A percentile compares a stretch with the other conserved stretches of the same genome.
Conservation (phyloP, 2,113 vertebrate species). For the Laticauda laticaudata region DNA sequence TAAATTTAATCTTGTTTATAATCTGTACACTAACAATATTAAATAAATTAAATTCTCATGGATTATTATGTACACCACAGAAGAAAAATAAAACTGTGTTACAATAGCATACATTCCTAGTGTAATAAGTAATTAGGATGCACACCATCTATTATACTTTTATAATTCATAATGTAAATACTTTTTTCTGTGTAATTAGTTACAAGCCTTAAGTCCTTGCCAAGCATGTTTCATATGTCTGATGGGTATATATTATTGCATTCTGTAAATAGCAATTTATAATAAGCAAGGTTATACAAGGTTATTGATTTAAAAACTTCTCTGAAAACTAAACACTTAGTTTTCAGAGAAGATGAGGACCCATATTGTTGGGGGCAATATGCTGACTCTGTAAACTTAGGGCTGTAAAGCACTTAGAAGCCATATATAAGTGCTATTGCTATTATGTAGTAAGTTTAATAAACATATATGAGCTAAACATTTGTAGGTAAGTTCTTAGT, state of each 20-base stretch:
- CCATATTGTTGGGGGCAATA: too few relatives aligned
- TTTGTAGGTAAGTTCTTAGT: not conserved
- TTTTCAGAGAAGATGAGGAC: not conserved
- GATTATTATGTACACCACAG: not conserved
- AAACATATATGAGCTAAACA: not conserved
- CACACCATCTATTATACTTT: not conserved
- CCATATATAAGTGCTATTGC: too few relatives aligned
- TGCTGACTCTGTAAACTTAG: too few relatives aligned
- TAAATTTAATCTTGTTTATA: not conserved
- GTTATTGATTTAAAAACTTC: not conserved
- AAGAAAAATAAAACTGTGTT: not conserved
- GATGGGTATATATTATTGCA: not conserved
- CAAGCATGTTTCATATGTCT: not conserved
- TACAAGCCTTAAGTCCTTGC: not conserved
- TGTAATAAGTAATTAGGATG: not conserved
- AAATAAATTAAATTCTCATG: not conserved
- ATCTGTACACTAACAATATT: not conserved
- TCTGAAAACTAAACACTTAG: not conserved
- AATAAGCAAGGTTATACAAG: not conserved
- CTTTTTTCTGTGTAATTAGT: not conserved
- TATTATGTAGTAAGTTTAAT: not conserved
- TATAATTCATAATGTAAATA: not conserved
- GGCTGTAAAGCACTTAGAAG: too few relatives aligned
- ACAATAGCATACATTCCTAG: not conserved
- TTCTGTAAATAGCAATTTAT: not conserved